These are phyloP conservation scores for Macrosoma leucophasiata DNA, from an alignment of 2,888 invertebrate species.

Conservation along the genomic window DNA sequence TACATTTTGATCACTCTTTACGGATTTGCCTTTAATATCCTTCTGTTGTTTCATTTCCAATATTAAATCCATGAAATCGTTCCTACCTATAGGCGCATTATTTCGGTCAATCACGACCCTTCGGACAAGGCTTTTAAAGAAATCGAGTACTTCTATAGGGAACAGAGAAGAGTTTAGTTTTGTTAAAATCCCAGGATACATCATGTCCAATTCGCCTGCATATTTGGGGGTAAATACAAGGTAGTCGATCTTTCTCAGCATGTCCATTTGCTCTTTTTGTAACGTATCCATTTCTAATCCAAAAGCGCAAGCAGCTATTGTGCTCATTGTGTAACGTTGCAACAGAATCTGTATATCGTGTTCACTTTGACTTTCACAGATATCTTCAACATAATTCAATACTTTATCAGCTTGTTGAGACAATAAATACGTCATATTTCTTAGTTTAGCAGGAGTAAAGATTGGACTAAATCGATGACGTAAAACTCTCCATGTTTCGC, in stretches of 20 bases:
- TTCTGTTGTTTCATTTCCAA: slow-evolving; percentile 36
- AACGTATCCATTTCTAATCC: slow-evolving; percentile 35
- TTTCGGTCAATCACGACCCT: slow-evolving; percentile 34
- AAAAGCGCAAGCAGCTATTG: slow-evolving; percentile 33
- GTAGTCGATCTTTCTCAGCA: slow-evolving; percentile 5
- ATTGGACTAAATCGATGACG: slow-evolving; percentile 42
- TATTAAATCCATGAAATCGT: slow-evolving; percentile 47
- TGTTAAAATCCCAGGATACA: slow-evolving; percentile 40
- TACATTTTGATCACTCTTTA: slow-evolving; percentile 19
- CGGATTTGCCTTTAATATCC: slow-evolving; percentile 26
- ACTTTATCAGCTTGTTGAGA: slow-evolving; percentile 36
- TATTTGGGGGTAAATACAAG: slow-evolving; percentile 8
- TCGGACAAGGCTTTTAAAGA: slow-evolving; percentile 34
- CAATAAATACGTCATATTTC: slow-evolving; percentile 44
- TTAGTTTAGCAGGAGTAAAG: slow-evolving; percentile 50
- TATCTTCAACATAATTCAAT: slow-evolving; percentile 27
- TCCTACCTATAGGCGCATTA: slow-evolving; percentile 33
- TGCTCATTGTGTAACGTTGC: slow-evolving; percentile 35
- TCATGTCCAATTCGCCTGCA: slow-evolving; percentile 28
- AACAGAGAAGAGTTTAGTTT: slow-evolving; percentile 31
- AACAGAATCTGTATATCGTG: slow-evolving; percentile 32
- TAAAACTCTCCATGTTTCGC: slow-evolving; percentile 40
- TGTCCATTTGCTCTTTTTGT: slow-evolving; percentile 5
- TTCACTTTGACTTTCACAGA: slow-evolving; percentile 25
- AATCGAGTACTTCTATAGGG: slow-evolving; percentile 28